Evolutionary conservation across 1,140 invertebrate genomes (phyloP).

Genomic region (Hypsibius dujardini): DNA sequence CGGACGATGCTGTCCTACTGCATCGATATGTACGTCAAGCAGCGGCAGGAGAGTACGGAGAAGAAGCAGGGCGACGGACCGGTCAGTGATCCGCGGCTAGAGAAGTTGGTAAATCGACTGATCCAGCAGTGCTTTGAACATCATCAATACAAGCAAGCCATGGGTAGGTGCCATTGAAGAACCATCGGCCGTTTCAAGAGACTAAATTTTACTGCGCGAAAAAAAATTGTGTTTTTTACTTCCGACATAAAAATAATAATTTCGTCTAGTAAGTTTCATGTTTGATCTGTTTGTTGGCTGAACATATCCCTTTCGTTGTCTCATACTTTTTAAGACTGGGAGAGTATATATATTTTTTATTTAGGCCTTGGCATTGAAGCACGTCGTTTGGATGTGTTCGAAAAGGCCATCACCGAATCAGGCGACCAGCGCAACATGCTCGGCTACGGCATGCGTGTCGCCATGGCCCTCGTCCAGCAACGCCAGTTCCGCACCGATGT

Average conservation of each 20-base stretch:
- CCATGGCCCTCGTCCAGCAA: slow-evolving; percentile 85
- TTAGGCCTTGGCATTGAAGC: slow-evolving; percentile 70
- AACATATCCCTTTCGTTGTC: no score
- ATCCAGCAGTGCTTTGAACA: slow-evolving; percentile 85
- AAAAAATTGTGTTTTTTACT: not conserved
- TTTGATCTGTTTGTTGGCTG: no score
- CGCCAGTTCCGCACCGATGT: slow-evolving; percentile 75
- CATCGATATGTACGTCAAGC: slow-evolving; percentile 81
- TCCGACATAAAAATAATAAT: no score
- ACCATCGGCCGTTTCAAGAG: no score
- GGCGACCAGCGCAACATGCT: slow-evolving; percentile 75
- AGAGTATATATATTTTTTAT: no score
- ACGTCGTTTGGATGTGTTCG: slow-evolving; percentile 83
- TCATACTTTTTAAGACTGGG: no score
- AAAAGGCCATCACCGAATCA: slow-evolving; percentile 69
- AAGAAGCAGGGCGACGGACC: slow-evolving; percentile 43
- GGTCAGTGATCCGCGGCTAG: slow-evolving; percentile 63
- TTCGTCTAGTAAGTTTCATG: no score
- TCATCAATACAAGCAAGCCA: slow-evolving; percentile 72
- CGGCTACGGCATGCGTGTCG: slow-evolving; percentile 80
- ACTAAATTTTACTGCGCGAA: not conserved
- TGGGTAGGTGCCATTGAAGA: slow-evolving; percentile 23
- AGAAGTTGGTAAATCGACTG: slow-evolving; percentile 88
- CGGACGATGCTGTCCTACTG: slow-evolving; percentile 86
- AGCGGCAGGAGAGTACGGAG: slow-evolving; percentile 43